These are phyloP conservation scores for Meloidogyne exigua DNA, from an alignment of 1,140 invertebrate genomes.

Conservation along the genomic window DNA sequence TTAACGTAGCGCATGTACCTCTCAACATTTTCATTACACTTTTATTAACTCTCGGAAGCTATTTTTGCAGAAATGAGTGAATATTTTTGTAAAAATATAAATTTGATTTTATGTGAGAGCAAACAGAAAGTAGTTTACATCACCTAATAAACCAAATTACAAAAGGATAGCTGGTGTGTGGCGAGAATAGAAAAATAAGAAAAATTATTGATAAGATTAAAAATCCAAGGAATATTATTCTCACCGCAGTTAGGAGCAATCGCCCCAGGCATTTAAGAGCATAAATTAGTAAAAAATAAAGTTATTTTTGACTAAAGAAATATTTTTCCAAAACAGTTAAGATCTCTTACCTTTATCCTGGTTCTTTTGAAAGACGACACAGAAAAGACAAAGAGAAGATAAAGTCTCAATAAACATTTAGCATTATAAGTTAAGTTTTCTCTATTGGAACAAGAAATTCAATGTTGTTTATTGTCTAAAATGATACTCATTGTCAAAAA, in stretches of 20 bases:
- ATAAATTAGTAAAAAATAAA: not conserved
- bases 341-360: too few relatives aligned
- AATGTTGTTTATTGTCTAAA: not conserved
- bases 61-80: not conserved
- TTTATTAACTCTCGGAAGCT: too few relatives aligned
- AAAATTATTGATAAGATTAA: not conserved
- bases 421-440: too few relatives aligned
- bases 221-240: not conserved
- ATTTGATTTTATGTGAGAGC: not conserved
- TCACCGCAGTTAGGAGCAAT: not conserved
- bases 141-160: not conserved
- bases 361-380: too few relatives aligned
- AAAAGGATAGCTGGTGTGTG: not conserved
- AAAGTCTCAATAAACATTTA: too few relatives aligned
- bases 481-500: too few relatives aligned
- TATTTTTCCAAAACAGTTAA: too few relatives aligned
- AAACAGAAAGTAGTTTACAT: not conserved
- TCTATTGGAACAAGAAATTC: too few relatives aligned
- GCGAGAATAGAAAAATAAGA: not conserved
- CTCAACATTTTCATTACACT: too few relatives aligned
- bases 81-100: not conserved
- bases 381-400: too few relatives aligned
- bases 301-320: too few relatives aligned
- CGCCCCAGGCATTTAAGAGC: not conserved
- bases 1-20: too few relatives aligned